Evolutionary conservation across 2,113 vertebrate species (phyloP), one percentile per base, ranked within the genome.

Genomic region (Urocolius indicus): DNA sequence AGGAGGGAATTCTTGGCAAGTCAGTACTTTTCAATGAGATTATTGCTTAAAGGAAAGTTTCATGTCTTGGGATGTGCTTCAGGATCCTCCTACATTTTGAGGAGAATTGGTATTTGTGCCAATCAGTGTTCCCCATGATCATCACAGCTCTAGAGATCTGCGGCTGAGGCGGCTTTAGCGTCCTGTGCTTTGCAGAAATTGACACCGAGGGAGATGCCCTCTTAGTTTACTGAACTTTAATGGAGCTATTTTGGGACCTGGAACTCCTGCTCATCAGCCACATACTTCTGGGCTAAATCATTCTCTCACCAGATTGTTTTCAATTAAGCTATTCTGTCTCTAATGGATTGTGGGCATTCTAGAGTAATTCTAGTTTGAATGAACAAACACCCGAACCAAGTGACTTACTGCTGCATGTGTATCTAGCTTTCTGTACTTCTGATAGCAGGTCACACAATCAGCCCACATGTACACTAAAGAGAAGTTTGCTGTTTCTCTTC

Each of bases 231-330:
- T 79, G 58, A 85, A 89, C 27, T 85, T 76, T 89, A 66, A 66
- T 69, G 29, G 43, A 84, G 71, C 62, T 94, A 52, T 95, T 91
- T 91, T 69, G 54, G 81, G 78, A 66, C 54, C 32, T 93, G 83
- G 65, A 81, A 86, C 52, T 79, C 76, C 86, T 81, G 26, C 23
- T 75, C 26, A 48, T 59, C 61, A 91, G 72, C 86, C 52, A 61
- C 61, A 52, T 61, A 27, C 3, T 3, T 92, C 72, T 92, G 54
- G 43, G 48, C 51, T 95, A 85, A 95, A 95, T 79, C 29, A 43
- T 87, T 87, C 51, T 85, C 71, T 85, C 71, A 79, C 54, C 34
- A 82, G 81, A 58, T 73, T 85, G 49, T 82, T 96, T 94, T 90
- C 91, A 95, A 20, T 80, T 76, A 77, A 91, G 58, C 20, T 54